phyloP scores from a whole-genome alignment of 1,140 invertebrate genomes.

The Drosophila nikananu region DNA sequence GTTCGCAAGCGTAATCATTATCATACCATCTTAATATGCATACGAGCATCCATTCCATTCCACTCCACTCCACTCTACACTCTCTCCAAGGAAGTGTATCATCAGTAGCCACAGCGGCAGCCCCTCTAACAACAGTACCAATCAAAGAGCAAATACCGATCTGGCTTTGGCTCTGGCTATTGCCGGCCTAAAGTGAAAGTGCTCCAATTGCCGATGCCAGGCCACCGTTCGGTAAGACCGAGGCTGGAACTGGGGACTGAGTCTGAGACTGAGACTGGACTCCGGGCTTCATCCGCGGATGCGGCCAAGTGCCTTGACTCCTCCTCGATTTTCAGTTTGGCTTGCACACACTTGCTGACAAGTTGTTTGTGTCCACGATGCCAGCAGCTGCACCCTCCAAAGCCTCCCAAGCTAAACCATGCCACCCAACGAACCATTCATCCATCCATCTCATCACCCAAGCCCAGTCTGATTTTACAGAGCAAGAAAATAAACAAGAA shows the following conservation, averaged over 20 bases:
- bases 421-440: constrained; percentile 47
- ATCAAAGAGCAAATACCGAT: constrained; percentile 77
- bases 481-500: not conserved
- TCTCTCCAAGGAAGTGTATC: constrained; percentile 54
- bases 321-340: constrained; percentile 47
- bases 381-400: constrained; percentile 47
- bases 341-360: constrained; percentile 75
- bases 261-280: constrained; percentile 26
- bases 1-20: constrained; percentile 23
- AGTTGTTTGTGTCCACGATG: constrained; percentile 63
- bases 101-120: constrained; percentile 26
- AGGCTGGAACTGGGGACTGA: not conserved
- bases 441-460: constrained; percentile 41
- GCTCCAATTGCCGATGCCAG: constrained; percentile 71
- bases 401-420: constrained; percentile 35
- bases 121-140: constrained; percentile 54
- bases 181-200: constrained; percentile 75
- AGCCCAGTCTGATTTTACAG: constrained; percentile 7
- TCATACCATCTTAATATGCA: constrained; percentile 36
- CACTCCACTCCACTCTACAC: constrained; percentile 14
- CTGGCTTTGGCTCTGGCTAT: constrained; percentile 56
- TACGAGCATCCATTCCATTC: constrained; percentile 20
- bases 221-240: constrained; percentile 13
- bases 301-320: constrained; percentile 80
- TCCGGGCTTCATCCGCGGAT: constrained; percentile 58